phyloP scores from a whole-genome alignment of 35 echinoderm and acorn worm genomes.

The Diadema setosum region DNA sequence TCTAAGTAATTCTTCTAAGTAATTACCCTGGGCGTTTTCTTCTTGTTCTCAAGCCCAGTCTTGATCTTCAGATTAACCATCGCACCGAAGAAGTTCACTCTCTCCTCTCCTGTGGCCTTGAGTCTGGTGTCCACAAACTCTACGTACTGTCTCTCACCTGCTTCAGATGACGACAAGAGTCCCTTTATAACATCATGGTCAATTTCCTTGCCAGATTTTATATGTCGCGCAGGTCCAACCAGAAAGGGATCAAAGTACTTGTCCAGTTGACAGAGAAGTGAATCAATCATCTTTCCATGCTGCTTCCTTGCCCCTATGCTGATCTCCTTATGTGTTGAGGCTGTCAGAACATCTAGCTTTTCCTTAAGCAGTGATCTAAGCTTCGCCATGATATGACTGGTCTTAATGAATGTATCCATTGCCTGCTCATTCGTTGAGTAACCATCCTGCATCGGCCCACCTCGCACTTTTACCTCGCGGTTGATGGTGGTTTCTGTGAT shows the following conservation, averaged over 20 bases:
- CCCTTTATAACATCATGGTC: neutral
- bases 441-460: neutral
- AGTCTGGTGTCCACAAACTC: neutral
- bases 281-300: neutral
- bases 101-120: neutral
- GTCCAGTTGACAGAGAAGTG: neutral
- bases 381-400: neutral
- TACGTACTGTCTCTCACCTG: neutral
- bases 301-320: neutral
- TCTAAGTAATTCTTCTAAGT: no score
- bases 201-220: neutral
- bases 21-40: neutral
- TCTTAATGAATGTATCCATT: neutral
- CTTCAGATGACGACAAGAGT: neutral
- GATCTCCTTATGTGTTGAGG: neutral
- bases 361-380: neutral
- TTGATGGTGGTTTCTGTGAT: neutral
- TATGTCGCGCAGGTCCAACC: neutral
- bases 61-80: neutral
- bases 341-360: neutral
- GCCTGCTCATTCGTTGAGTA: neutral
- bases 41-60: neutral
- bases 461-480: neutral
- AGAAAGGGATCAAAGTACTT: neutral
- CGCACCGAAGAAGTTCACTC: neutral